Evolutionary conservation across 2,888 invertebrate species (phyloP).

Genomic region (Megalurothrips usitatus): DNA sequence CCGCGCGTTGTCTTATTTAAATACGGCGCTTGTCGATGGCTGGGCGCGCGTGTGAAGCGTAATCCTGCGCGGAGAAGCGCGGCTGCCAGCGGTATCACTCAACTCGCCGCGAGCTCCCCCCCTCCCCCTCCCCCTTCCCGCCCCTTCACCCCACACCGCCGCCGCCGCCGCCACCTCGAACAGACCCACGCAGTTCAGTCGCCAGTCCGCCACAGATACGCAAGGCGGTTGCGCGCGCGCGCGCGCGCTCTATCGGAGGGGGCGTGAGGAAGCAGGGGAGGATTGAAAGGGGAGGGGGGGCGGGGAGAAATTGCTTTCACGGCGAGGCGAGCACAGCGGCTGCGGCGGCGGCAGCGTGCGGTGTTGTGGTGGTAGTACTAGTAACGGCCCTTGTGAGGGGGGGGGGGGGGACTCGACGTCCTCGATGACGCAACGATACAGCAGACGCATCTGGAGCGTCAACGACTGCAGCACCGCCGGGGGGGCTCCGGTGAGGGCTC

Average conservation of each 20-base stretch:
- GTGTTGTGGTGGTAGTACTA: background rate
- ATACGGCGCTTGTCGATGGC: too few relatives aligned
- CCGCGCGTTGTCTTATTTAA: too few relatives aligned
- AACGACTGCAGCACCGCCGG: background rate
- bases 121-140: background rate
- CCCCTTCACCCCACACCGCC: background rate
- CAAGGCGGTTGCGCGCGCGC: background rate
- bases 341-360: too few relatives aligned
- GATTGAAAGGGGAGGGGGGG: background rate
- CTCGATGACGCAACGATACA: background rate
- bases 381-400: background rate
- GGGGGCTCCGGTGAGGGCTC: too few relatives aligned
- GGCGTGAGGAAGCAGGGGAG: background rate
- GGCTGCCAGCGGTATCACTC: too few relatives aligned
- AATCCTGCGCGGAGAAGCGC: too few relatives aligned
- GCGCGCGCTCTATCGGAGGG: background rate
- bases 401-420: background rate
- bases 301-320: slow-evolving; percentile 1
- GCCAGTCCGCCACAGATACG: background rate
- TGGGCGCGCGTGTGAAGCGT: too few relatives aligned
- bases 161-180: background rate
- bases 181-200: background rate
- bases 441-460: slow-evolving; percentile 6
- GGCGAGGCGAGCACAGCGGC: background rate
- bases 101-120: background rate